These are phyloP conservation scores for Pristionchus fissidentatus DNA, from an alignment of 2,888 invertebrate species.

Conservation along the genomic window DNA sequence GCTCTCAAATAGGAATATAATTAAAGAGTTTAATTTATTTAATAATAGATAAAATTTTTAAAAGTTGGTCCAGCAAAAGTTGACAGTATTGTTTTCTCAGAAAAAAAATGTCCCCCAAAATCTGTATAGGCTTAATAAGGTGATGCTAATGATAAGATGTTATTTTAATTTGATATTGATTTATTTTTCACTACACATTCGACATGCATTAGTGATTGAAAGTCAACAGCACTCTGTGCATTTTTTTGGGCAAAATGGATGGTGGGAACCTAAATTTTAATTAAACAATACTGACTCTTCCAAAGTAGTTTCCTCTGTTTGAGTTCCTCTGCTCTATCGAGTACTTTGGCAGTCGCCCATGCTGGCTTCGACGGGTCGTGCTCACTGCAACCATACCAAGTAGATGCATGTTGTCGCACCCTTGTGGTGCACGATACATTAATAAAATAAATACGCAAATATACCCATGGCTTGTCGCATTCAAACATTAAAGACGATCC, in stretches of 20 bases:
- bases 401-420: neutral
- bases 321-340: constrained; percentile 46
- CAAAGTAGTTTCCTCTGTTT: constrained; percentile 47
- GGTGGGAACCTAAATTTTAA: too few relatives aligned
- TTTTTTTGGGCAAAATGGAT: too few relatives aligned
- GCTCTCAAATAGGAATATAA: neutral
- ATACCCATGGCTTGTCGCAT: neutral
- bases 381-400: neutral
- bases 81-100: too few relatives aligned
- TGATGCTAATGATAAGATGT: too few relatives aligned
- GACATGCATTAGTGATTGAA: too few relatives aligned
- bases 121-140: too few relatives aligned
- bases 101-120: neutral
- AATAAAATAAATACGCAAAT: neutral
- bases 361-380: constrained; percentile 46
- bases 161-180: too few relatives aligned
- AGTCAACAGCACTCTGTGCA: too few relatives aligned
- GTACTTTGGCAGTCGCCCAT: constrained; percentile 43
- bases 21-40: neutral
- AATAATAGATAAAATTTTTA: neutral
- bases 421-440: neutral
- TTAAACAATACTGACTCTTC: constrained; percentile 7
- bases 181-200: too few relatives aligned
- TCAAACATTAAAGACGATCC: too few relatives aligned
- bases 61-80: neutral